Evolutionary conservation across 2,888 invertebrate species (phyloP), one percentile per base, ranked within the genome.

Genomic region (Pterostichus madidus): DNA sequence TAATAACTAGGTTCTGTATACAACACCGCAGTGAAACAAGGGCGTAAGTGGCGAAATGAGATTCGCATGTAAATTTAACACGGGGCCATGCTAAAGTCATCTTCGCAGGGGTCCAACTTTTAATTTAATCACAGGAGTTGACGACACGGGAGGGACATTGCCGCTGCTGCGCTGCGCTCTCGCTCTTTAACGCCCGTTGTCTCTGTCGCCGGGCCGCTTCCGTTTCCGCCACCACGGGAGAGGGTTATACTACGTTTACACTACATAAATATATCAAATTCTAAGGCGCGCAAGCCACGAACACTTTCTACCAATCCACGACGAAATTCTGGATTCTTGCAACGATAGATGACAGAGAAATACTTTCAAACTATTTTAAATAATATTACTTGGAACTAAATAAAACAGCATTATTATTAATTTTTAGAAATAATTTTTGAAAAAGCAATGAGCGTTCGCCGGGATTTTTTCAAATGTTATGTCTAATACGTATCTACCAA

Each of bases 91-190:
- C 75, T 83, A 77, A 77, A 83, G 77, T 83, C 83, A 77, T 81
- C 77, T 83, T 83, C 77, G 64, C 77, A 83, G 83, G 89, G 89
- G 87, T 86, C 86, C 88, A 90, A 90, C 89, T 90, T 90, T 90
- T 90, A 90, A 90, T 90, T 90, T 90, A 90, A 90, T 90, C 90
- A 90, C 90, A 90, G 89, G 90, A 90, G 89, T 90, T 90, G 89
- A 88, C 89, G 89, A 83, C 83, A 83, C 83, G 52, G 44, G 77
- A 77, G 83, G 64, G 83, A 83, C 77, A 83, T 15, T 44, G 77
- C 44, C 73, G 35, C 39, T 8, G 46, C 17, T 39, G 17, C 35
- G 32, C n/a, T 10, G 46, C 46, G 7, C 39, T 56, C 80, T 75
- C 81, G 56, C 73, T 81, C 81, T 56, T 24, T 59, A n/a, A 46